These are phyloP conservation scores for Drosophila sp. DNA, from an alignment of 1,140 invertebrate genomes.

Conservation along the genomic window DNA sequence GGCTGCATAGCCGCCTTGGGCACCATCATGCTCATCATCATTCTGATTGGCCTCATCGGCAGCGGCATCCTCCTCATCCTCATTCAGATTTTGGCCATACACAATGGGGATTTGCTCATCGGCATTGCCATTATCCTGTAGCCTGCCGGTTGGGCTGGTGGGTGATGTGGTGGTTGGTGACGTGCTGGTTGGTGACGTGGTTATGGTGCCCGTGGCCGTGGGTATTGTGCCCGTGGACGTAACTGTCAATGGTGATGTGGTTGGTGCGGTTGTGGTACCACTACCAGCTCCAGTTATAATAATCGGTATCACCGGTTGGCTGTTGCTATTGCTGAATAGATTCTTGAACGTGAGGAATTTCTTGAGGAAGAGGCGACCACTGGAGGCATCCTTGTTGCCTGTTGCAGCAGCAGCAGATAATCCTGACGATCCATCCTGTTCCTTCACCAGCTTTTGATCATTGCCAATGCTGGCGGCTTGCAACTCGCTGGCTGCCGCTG, in stretches of 20 bases:
- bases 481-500: slow-evolving; percentile 9
- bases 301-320: slow-evolving; percentile 68
- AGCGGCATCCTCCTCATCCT: slow-evolving; percentile 11
- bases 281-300: slow-evolving; percentile 63
- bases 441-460: slow-evolving; percentile 31
- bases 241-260: slow-evolving; percentile 35
- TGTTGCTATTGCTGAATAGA: slow-evolving; percentile 59
- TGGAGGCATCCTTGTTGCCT: slow-evolving; percentile 62
- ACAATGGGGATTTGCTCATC: background rate
- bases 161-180: slow-evolving; percentile 11
- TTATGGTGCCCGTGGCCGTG: slow-evolving; percentile 59
- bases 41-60: background rate
- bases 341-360: slow-evolving; percentile 78
- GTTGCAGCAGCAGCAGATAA: background rate
- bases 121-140: slow-evolving; percentile 15
- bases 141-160: background rate
- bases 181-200: slow-evolving; percentile 40
- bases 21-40: slow-evolving; percentile 12
- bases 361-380: slow-evolving; percentile 72
- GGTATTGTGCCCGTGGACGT: slow-evolving; percentile 66
- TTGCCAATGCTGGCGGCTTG: slow-evolving; percentile 22
- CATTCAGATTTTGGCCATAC: slow-evolving; percentile 20
- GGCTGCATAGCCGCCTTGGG: slow-evolving; percentile 31
- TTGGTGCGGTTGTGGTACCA: background rate
- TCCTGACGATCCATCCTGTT: background rate